phyloP scores from a whole-genome alignment of 2,888 invertebrate species.

The Clusia tigrina region DNA sequence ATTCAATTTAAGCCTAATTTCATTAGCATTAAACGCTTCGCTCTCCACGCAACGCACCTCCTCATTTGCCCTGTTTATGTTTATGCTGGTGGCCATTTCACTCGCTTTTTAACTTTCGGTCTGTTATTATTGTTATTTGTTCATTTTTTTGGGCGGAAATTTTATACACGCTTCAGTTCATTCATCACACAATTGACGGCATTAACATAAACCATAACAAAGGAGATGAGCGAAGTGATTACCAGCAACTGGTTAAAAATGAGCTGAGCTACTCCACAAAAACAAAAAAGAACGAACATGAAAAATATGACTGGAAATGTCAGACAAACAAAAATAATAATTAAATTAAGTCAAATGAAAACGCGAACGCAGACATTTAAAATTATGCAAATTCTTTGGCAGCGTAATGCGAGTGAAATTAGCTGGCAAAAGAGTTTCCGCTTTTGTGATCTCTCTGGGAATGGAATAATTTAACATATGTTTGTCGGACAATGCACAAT shows the following conservation, averaged over 20 bases:
- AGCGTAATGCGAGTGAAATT: neutral
- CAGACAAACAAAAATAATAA: constrained; percentile 4
- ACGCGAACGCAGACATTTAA: neutral
- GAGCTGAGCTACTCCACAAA: too few species aligned
- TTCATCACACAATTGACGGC: neutral
- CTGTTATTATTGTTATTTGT: neutral
- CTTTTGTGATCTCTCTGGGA: too few species aligned
- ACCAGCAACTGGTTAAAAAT: neutral
- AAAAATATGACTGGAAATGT: neutral
- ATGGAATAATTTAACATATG: too few species aligned
- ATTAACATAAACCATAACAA: neutral
- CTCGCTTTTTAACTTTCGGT: too few species aligned
- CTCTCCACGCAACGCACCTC: neutral
- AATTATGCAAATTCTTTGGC: neutral
- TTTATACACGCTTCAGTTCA: neutral
- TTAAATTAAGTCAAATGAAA: neutral
- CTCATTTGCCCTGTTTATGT: neutral
- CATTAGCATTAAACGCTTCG: neutral
- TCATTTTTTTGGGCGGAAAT: neutral
- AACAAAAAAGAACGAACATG: neutral
- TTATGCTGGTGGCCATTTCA: neutral
- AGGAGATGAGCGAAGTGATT: neutral
- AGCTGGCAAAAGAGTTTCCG: too few species aligned
- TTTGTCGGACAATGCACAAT: too few species aligned
- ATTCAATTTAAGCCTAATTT: neutral